A percentile compares a stretch with the other conserved stretches of the same genome.
These are phyloP conservation scores for Acleris literana DNA, from an alignment of 2,888 invertebrate genomes.

Conservation along the genomic window DNA sequence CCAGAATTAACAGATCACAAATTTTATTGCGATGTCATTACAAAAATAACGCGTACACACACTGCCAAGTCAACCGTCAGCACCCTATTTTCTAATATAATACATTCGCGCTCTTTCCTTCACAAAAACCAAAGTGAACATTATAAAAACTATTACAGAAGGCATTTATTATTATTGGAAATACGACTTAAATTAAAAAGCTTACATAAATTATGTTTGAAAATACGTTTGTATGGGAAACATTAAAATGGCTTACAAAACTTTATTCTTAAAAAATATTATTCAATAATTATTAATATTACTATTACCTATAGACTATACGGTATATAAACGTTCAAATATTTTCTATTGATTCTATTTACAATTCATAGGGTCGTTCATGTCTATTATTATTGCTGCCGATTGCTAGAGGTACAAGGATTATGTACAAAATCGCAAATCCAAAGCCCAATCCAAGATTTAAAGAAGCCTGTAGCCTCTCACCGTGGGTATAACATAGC, in stretches of 20 bases:
- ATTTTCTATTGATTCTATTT: constrained; percentile 20
- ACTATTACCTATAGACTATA: constrained; percentile 1
- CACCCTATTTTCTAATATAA: constrained; percentile 23
- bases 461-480: not conserved
- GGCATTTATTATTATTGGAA: constrained; percentile 18
- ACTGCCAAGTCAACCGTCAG: constrained; percentile 28
- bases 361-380: not conserved
- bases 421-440: constrained; percentile 1
- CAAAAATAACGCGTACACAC: constrained; percentile 35
- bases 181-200: constrained; percentile 8
- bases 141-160: constrained; percentile 13
- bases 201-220: not conserved
- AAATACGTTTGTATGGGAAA: constrained; percentile 19
- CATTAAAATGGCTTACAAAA: constrained; percentile 17
- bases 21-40: constrained; percentile 35
- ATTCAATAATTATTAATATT: constrained; percentile 14
- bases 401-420: not conserved
- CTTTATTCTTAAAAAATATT: constrained; percentile 23
- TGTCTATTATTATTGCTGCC: constrained; percentile 4
- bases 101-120: constrained; percentile 24
- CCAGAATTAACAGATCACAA: constrained; percentile 30
- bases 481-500: not conserved
- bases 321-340: constrained; percentile 15
- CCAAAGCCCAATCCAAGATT: not conserved
- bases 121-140: constrained; percentile 4